Conservation (phyloP, 2,113 vertebrate species). For the Platichthys flesus region DNA sequence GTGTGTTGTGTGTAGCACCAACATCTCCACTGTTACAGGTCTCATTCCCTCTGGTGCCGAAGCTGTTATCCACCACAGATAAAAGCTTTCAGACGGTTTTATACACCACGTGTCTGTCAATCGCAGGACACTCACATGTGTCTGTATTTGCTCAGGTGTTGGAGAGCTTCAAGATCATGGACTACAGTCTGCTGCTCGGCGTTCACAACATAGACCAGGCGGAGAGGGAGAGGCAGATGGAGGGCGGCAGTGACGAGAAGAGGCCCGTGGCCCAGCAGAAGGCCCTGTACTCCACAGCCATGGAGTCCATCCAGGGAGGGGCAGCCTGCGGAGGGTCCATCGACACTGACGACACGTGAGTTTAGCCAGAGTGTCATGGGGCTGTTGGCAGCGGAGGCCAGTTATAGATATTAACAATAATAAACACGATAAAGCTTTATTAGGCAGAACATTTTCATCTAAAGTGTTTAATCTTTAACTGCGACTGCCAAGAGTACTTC, state of each 20-base stretch:
- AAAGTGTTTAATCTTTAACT: conserved; percentile 1
- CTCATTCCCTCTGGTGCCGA: conserved; percentile 10
- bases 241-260: conserved; percentile 90
- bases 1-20: background rate
- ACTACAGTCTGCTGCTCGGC: conserved; percentile 97
- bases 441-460: background rate
- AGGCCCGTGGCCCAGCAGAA: conserved; percentile 96
- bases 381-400: background rate
- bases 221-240: conserved; percentile 89
- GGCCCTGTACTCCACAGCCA: conserved; percentile 96
- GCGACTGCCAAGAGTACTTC: background rate
- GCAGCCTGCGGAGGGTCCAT: conserved; percentile 92
- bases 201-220: conserved; percentile 98
- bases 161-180: conserved; percentile 99
- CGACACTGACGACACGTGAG: conserved; percentile 96
- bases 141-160: conserved; percentile 85
- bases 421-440: background rate
- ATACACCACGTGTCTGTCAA: background rate
- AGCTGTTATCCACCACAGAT: background rate
- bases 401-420: background rate
- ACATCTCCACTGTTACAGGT: background rate
- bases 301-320: conserved; percentile 99
- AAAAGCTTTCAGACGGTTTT: conserved; percentile 13
- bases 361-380: background rate
- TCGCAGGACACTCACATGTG: background rate